A percentile compares a stretch with the other conserved stretches of the same genome.
phyloP scores from a whole-genome alignment of 2,113 vertebrate genomes.

The Anguilla rostrata region DNA sequence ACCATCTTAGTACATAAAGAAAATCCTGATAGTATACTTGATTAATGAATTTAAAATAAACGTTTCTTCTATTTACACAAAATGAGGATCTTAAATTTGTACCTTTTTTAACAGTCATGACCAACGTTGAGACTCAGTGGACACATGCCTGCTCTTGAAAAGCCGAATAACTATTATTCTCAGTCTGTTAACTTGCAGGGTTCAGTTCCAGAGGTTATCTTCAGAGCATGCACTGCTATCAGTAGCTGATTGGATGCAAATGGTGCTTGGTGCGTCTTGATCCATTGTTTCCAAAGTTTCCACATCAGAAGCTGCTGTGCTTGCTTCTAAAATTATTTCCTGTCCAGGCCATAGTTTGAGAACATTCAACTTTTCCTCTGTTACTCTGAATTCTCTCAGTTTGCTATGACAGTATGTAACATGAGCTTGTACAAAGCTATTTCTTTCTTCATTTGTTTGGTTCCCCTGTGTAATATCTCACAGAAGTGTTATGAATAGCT shows the following conservation, averaged over 20 bases:
- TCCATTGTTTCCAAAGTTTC: neutral
- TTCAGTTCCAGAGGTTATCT: neutral
- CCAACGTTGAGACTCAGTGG: neutral
- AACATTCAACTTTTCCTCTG: neutral
- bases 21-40: neutral
- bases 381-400: neutral
- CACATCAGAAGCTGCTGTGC: neutral
- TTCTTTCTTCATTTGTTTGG: slow-evolving; percentile 12
- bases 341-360: neutral
- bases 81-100: slow-evolving; percentile 20
- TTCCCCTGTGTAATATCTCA: slow-evolving; percentile 32
- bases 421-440: slow-evolving; percentile 31
- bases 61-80: slow-evolving; percentile 12
- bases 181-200: neutral
- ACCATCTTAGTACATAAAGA: neutral
- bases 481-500: slow-evolving; percentile 22
- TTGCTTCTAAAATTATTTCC: neutral
- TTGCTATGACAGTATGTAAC: neutral
- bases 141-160: neutral
- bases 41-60: neutral
- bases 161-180: no score
- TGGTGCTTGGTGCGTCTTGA: no score
- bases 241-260: neutral
- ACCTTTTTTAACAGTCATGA: slow-evolving; percentile 36
- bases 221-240: neutral